Evolutionary conservation across 2,113 vertebrate genomes (phyloP).

Genomic region (Zingel zingel): DNA sequence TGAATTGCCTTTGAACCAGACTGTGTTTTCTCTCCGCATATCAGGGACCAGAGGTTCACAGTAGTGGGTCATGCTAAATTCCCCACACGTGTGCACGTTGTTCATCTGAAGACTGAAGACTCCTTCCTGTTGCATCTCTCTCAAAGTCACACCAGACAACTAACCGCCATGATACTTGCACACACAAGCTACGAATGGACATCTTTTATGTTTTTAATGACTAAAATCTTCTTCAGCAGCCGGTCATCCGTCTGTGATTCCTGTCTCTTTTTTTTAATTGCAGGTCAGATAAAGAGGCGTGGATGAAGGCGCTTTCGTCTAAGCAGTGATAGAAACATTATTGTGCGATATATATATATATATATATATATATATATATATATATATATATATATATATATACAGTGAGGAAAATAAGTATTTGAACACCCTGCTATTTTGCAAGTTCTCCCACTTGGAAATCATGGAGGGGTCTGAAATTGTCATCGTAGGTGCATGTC

Average conservation of each 20-base stretch:
- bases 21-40: neutral
- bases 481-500: too few species aligned
- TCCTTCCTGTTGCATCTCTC: conserved; percentile 81
- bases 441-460: too few species aligned
- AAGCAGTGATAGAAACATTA: conserved; percentile 16
- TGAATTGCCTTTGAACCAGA: neutral
- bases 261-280: neutral
- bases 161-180: conserved; percentile 77
- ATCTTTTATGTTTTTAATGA: neutral
- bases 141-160: conserved; percentile 64
- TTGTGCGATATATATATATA: neutral
- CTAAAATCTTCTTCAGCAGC: neutral
- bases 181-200: conserved; percentile 62
- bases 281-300: conserved; percentile 73
- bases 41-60: conserved; percentile 78
- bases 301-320: conserved; percentile 64
- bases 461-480: too few species aligned
- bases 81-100: conserved; percentile 72
- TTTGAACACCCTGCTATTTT: too few species aligned
- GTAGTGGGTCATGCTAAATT: conserved; percentile 82
- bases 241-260: neutral
- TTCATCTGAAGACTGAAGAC: conserved; percentile 70
- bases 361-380: too few species aligned
- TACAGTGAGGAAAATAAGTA: too few species aligned
- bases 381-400: too few species aligned